Conservation (phyloP, 2,888 invertebrate species). For the Acanthococcus lagerstroemiae region DNA sequence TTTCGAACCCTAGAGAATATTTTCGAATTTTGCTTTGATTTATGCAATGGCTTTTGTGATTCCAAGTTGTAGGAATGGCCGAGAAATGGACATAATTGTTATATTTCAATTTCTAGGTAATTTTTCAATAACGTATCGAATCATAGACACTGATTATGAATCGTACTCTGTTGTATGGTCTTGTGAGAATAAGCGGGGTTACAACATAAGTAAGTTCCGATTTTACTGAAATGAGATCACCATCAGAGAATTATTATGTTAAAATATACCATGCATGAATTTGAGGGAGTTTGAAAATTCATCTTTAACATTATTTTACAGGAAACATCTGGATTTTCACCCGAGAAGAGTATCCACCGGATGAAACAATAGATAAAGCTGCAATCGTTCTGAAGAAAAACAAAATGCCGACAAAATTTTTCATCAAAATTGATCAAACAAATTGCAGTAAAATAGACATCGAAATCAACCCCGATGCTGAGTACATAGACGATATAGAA, state of each 20-base stretch:
- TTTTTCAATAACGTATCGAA: slow-evolving; percentile 44
- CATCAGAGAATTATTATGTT: no score
- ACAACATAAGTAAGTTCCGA: slow-evolving; percentile 8
- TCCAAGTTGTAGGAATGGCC: no score
- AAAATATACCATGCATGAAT: no score
- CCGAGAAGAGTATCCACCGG: slow-evolving; percentile 54
- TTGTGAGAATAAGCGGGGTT: slow-evolving; percentile 42
- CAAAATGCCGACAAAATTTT: slow-evolving; percentile 64
- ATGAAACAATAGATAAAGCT: slow-evolving; percentile 53
- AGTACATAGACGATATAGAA: neutral
- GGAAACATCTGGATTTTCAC: slow-evolving; percentile 69
- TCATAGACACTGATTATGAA: slow-evolving; percentile 66
- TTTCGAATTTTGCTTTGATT: no score
- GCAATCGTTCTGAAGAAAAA: slow-evolving; percentile 62
- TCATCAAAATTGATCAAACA: slow-evolving; percentile 64
- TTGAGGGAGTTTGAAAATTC: no score
- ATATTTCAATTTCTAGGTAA: no score
- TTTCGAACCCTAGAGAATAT: no score
- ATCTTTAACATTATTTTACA: slow-evolving; percentile 38
- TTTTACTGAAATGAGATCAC: no score
- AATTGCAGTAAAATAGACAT: slow-evolving; percentile 46
- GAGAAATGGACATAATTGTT: no score
- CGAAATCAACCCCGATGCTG: neutral
- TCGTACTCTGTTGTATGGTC: slow-evolving; percentile 66
- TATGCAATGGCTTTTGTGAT: no score